Conservation (phyloP, 2,888 invertebrate genomes). For the Phragmatobia fuliginosa region DNA sequence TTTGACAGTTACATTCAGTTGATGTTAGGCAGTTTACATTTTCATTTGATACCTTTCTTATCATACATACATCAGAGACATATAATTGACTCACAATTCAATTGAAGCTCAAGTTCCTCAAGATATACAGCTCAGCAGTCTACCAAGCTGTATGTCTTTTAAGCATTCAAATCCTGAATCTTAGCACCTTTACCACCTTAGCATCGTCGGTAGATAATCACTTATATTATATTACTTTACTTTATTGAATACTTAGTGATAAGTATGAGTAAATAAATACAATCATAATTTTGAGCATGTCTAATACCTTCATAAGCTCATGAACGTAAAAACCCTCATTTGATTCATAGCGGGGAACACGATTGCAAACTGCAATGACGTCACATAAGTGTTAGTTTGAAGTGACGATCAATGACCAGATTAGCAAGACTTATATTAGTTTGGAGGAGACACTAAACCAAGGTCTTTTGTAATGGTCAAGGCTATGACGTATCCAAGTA, state of each 20-base stretch:
- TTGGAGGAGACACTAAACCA: not conserved
- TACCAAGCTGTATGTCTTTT: no score
- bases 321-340: slow-evolving; percentile 55
- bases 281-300: slow-evolving; percentile 15
- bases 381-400: slow-evolving; percentile 36
- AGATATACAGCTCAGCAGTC: no score
- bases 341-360: slow-evolving; percentile 34
- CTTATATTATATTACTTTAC: no score
- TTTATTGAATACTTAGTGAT: not conserved
- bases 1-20: no score
- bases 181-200: no score
- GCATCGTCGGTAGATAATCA: no score
- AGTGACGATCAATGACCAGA: slow-evolving; percentile 33
- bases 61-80: no score
- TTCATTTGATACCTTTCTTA: no score
- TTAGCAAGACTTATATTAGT: slow-evolving; percentile 29
- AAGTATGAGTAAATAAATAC: not conserved
- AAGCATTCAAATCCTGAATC: no score
- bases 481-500: slow-evolving; percentile 40
- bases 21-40: no score
- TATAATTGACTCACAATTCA: no score
- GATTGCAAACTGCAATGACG: slow-evolving; percentile 46
- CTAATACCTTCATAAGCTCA: slow-evolving; percentile 43
- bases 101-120: no score
- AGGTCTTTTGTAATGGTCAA: slow-evolving; percentile 17